Percentiles rank a stretch among this genome's conserved stretches.
Evolutionary conservation across 37 sponge, comb jelly and placozoan species (phyloP).

Genomic region (Chondrilla cf. caribensis): DNA sequence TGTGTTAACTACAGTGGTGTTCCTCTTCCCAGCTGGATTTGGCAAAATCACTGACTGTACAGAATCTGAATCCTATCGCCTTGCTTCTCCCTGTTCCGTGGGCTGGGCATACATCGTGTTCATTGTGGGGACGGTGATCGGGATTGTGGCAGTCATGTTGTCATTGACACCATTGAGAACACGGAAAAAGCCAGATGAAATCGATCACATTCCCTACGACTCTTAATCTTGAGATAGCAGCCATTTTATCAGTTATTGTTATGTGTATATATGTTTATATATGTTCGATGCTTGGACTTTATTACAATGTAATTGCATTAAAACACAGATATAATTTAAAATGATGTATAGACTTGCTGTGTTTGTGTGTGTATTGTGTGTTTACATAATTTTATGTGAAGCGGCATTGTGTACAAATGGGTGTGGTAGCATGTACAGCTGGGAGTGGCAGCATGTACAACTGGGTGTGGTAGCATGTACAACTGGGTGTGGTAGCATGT

Average conservation of each 20-base stretch:
- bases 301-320: no score
- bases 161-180: slow-evolving; percentile 61
- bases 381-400: no score
- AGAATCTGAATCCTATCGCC: slow-evolving; percentile 21
- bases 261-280: slow-evolving; percentile 1
- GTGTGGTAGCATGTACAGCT: no score
- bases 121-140: slow-evolving; percentile 50
- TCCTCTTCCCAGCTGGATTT: slow-evolving; percentile 75
- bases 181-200: slow-evolving; percentile 32
- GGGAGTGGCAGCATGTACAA: no score
- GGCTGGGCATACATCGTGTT: slow-evolving; percentile 74
- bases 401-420: no score
- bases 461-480: no score
- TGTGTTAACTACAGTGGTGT: slow-evolving; percentile 8
- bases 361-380: no score
- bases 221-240: neutral
- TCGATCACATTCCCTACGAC: slow-evolving; percentile 8
- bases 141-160: slow-evolving; percentile 35
- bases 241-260: neutral
- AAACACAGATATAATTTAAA: no score
- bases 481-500: no score
- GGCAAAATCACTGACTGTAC: slow-evolving; percentile 28
- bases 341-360: no score
- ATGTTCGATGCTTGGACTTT: neutral
- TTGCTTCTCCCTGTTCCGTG: slow-evolving; percentile 33